A percentile compares a stretch with the other conserved stretches of the same genome.
phyloP scores from a whole-genome alignment of 2,888 invertebrate species.

The Tiliacea citrago region DNA sequence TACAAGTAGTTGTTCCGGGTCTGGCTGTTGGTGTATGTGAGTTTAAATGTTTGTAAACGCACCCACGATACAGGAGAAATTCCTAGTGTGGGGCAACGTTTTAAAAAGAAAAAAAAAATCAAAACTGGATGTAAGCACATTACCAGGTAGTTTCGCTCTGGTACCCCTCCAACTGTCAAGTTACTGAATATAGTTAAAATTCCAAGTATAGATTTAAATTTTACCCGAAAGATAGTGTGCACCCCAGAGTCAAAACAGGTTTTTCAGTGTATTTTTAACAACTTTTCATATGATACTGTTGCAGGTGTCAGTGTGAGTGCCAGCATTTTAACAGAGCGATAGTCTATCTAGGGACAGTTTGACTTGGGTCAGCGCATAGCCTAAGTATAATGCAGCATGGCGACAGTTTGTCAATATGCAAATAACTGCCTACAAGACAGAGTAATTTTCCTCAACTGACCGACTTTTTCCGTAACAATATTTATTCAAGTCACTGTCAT shows the following conservation, averaged over 20 bases:
- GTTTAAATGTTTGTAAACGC: not conserved
- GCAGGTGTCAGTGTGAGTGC: not conserved
- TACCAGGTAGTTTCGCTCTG: not conserved
- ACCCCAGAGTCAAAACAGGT: not conserved
- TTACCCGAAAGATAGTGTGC: not conserved
- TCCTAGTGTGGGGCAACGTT: too few relatives aligned
- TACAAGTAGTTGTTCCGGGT: too few relatives aligned
- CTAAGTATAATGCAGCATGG: slow-evolving; percentile 26
- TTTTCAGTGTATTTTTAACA: not conserved
- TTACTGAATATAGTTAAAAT: not conserved
- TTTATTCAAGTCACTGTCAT: slow-evolving; percentile 40
- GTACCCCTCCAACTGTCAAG: not conserved
- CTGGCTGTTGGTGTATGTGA: too few relatives aligned
- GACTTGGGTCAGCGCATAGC: slow-evolving; percentile 12
- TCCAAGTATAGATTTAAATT: not conserved
- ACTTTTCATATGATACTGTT: not conserved
- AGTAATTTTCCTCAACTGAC: slow-evolving; percentile 40
- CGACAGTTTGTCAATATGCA: slow-evolving; percentile 34
- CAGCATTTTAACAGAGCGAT: not conserved
- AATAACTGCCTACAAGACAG: slow-evolving; percentile 30
- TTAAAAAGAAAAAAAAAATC: too few relatives aligned
- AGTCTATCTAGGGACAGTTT: not conserved
- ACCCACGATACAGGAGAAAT: too few relatives aligned
- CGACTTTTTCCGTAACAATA: slow-evolving; percentile 47
- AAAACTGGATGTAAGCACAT: too few relatives aligned